A percentile compares a stretch with the other conserved stretches of the same genome.
Evolutionary conservation across 2,797 vertebrate genomes (phyloP).

Genomic region (Odontamblyopus rebecca): DNA sequence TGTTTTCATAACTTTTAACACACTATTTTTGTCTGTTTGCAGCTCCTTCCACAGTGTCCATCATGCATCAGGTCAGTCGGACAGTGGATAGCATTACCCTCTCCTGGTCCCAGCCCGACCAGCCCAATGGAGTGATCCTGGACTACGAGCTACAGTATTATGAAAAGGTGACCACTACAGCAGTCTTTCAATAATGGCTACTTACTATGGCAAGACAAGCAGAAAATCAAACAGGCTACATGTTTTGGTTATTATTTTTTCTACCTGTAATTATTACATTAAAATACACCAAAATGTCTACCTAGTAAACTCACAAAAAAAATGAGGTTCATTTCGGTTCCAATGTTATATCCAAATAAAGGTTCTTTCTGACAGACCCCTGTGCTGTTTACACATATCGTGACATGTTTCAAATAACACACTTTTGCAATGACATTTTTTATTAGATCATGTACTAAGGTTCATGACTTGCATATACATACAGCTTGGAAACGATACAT

Average conservation of each 20-base stretch:
- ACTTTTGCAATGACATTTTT: too few relatives aligned
- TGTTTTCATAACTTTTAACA: constrained; percentile 37
- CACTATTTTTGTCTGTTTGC: constrained; percentile 45
- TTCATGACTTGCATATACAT: neutral
- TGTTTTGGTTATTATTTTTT: neutral
- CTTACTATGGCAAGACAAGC: neutral
- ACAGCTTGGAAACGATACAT: neutral
- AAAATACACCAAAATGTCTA: too few relatives aligned
- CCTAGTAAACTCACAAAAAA: too few relatives aligned
- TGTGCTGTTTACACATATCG: too few relatives aligned
- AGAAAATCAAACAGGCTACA: neutral
- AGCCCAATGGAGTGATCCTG: constrained; percentile 96
- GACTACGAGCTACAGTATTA: constrained; percentile 97
- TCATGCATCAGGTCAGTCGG: constrained; percentile 97
- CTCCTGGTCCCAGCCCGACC: constrained; percentile 97
- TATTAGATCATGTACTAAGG: too few relatives aligned
- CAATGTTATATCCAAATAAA: too few relatives aligned
- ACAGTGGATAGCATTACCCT: constrained; percentile 96
- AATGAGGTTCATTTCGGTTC: too few relatives aligned
- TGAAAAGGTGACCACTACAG: constrained; percentile 85
- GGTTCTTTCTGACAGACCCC: too few relatives aligned
- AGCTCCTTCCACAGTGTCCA: constrained; percentile 94
- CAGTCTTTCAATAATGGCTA: neutral
- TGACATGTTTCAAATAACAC: too few relatives aligned
- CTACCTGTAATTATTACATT: too few relatives aligned